Evolutionary conservation across 2,113 vertebrate genomes (phyloP).

Genomic region (Manacus vitellinus): DNA sequence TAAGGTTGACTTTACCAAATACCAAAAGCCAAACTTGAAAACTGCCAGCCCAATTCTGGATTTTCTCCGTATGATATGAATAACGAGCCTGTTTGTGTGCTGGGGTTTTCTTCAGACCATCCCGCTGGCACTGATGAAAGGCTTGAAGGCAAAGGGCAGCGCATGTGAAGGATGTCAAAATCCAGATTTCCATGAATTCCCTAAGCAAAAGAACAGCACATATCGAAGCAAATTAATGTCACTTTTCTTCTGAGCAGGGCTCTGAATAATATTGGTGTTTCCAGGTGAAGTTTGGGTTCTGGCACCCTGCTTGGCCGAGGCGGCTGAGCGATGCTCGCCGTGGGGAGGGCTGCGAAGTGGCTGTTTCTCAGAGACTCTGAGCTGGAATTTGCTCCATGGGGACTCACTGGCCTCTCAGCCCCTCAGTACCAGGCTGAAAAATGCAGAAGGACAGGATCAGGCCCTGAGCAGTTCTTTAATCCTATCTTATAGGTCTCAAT

Average conservation of each 20-base stretch:
- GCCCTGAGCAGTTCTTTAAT: constrained; percentile 14
- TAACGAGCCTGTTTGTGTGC: rapidly evolving
- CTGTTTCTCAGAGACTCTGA: not conserved
- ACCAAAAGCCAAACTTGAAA: not conserved
- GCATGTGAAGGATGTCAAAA: not conserved
- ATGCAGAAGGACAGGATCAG: not conserved
- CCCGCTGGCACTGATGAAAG: not conserved
- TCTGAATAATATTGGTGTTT: not conserved
- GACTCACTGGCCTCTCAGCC: not conserved
- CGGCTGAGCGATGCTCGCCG: rapidly evolving
- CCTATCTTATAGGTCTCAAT: not conserved
- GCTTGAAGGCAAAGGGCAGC: not conserved
- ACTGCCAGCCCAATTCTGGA: not conserved
- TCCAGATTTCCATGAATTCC: not conserved
- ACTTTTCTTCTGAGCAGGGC: not conserved
- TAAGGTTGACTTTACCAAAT: not conserved
- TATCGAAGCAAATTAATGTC: not conserved
- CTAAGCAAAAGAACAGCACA: not conserved
- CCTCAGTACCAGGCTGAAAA: not conserved
- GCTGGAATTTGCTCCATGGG: not conserved
- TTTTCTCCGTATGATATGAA: rapidly evolving
- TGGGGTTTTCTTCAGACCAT: not conserved
- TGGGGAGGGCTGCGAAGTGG: not conserved
- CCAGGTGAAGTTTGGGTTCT: not conserved
- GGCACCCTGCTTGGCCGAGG: not conserved